Conservation (phyloP, 2,113 vertebrate species). For the Gila orcuttii region DNA sequence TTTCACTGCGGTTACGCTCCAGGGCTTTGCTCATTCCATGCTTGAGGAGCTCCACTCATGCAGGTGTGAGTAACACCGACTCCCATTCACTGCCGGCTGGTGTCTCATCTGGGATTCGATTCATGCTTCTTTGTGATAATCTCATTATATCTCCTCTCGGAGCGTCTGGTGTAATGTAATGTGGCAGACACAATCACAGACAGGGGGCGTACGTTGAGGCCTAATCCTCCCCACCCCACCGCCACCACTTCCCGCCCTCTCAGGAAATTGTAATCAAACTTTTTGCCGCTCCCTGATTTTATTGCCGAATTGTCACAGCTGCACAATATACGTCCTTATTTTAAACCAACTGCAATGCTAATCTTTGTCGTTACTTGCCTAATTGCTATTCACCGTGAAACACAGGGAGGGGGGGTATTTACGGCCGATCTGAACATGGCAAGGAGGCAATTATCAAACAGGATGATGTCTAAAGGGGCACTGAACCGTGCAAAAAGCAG, state of each 20-base stretch:
- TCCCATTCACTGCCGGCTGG: background rate
- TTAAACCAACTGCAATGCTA: slow-evolving; percentile 13
- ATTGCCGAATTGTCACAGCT: slow-evolving; percentile 17
- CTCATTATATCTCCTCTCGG: slow-evolving; percentile 38
- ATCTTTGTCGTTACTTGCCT: slow-evolving; percentile 12
- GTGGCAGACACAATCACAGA: slow-evolving; percentile 36
- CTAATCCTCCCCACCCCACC: background rate
- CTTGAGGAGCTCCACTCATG: slow-evolving; percentile 11
- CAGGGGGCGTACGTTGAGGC: background rate
- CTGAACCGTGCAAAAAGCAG: slow-evolving; percentile 15
- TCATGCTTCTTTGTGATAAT: slow-evolving; percentile 43
- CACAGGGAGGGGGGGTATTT: slow-evolving; percentile 12
- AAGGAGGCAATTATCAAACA: slow-evolving; percentile 35
- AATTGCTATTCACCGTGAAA: slow-evolving; percentile 32
- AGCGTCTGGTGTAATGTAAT: slow-evolving; percentile 25
- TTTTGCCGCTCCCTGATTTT: slow-evolving; percentile 21
- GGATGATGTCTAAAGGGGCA: background rate
- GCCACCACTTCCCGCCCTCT: background rate
- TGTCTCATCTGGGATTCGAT: slow-evolving; percentile 7
- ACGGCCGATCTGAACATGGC: background rate
- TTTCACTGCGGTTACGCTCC: slow-evolving; percentile 5
- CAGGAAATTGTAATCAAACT: slow-evolving; percentile 13
- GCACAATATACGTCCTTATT: background rate
- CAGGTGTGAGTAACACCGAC: slow-evolving; percentile 23
- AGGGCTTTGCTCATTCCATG: slow-evolving; percentile 40